Base-by-base conservation (phyloP, 2,888 invertebrate genomes). In the Mythimna vitellina region DNA sequence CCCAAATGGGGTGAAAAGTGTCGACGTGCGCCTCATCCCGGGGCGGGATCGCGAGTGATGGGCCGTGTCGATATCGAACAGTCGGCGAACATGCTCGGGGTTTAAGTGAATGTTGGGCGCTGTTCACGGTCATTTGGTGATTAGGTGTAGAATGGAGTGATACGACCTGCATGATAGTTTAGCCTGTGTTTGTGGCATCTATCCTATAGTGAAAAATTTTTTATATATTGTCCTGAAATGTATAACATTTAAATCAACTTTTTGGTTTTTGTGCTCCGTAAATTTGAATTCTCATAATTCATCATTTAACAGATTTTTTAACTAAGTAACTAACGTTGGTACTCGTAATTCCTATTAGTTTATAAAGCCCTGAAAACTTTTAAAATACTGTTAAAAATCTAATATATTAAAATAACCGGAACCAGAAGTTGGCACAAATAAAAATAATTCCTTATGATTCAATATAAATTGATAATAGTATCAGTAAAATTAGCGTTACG, bases 1-100 rank as follows among this genome's bases (percentile, higher is more conserved):
- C 91, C 87, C 88, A 89, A 91, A 93, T 92, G 91, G 93, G 92
- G 92, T 92, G 92, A 92, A 92, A 93, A 93, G 89, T 93, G 94
- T 91, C 91, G 91, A 93, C 91, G 90, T 87, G 88, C 87, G 88
- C 85, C 87, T 89, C 90, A 91, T 89, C 90, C 88, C 88, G 81
- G 78, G 79, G 60, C 67, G 69, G 65, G 68, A 76, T 60, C 70
- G 78, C 83, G 65, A 82, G 84, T 73, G 81, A 82, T 80, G 82
- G 66, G 70, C 68, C 63, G 73, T 83, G 81, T 83, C 87, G 86
- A 89, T 88, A 84, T 86, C 86, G 84, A 73, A 58, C 58, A 78
- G 54, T 80, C 54, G 32, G 65, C 73, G 73, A 81, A 57, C 70
- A 75, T 65, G 65, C 54, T 64, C 42, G 49, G 46, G 69, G 69